Conservation (phyloP, 2,888 invertebrate species). For the Oscheius myriophilus region DNA sequence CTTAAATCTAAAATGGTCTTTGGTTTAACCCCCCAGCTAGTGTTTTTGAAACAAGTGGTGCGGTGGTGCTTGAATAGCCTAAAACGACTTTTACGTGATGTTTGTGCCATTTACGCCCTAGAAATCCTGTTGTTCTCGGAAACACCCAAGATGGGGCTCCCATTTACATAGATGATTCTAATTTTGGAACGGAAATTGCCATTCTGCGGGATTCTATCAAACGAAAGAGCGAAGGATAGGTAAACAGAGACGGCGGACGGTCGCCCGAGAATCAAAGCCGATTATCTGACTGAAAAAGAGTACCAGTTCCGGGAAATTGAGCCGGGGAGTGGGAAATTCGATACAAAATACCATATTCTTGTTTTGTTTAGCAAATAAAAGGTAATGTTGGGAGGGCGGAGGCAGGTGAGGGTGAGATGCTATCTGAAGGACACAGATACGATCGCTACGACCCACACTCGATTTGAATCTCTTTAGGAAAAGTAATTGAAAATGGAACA, state of each 20-base stretch:
- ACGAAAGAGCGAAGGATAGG: slow-evolving; percentile 2
- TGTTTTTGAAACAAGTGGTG: no score
- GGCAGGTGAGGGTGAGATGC: no score
- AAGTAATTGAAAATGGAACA: no score
- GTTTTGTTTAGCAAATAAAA: neutral
- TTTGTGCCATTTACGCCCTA: no score
- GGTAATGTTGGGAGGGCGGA: neutral
- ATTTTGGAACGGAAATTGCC: neutral
- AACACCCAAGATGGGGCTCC: no score
- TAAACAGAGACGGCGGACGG: slow-evolving; percentile 18
- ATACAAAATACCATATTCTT: neutral
- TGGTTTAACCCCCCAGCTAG: no score
- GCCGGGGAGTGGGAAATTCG: neutral
- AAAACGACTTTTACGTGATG: no score
- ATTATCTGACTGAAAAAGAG: slow-evolving; percentile 7
- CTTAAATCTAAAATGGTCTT: no score
- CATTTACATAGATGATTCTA: neutral
- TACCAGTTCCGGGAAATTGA: neutral
- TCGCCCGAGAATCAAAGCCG: slow-evolving; percentile 20
- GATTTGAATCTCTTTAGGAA: neutral
- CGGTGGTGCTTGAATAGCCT: no score
- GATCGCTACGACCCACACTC: no score
- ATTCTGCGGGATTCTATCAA: slow-evolving; percentile 1
- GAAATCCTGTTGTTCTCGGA: no score
- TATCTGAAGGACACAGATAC: no score